Evolutionary conservation across 2,113 vertebrate genomes (phyloP), one percentile per base, ranked within the genome.

Genomic region (Cyrtonyx montezumae): DNA sequence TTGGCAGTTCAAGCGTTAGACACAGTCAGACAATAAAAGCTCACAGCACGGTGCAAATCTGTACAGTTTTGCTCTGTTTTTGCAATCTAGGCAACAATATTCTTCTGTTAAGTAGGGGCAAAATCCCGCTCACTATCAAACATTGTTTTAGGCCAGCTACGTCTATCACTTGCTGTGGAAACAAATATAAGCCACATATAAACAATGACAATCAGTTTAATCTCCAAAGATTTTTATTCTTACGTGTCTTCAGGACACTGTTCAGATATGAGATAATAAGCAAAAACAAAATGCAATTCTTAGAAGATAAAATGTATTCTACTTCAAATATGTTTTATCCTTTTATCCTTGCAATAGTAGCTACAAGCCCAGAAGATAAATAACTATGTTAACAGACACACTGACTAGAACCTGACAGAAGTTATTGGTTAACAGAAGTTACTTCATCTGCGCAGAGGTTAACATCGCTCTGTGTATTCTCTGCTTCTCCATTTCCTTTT

Each of bases 1-100:
- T 95, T 96, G 94, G 62, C 91, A 94, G 79, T 46, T 75, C 43
- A 62, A 12, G 46, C 40, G 66, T 82, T 90, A 88, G 55, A 79
- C 55, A 6, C 91, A 96, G 91, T 91, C 69, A 94, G 90, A 90
- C 62, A 96, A 94, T 95, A 91, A 96, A 94, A 90, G 56, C 67
- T 84, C 88, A 91, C 95, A 96, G 93, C 53, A 42, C 43, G 93
- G 67, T 87, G 67, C 19, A 2, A 46, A 63, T 86, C 70, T 73
- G 48, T 69, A 21, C 28, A 81, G 56, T 73, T 93, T 79, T 90
- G 16, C 37, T 71, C 19, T 20, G 20, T 4, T 94, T 87, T 91
- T 90, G 75, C 77, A 80, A 65, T 77, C 36, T 40, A 55, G n/a
- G 46, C 73, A 92, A 84, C 30, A 79, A 66, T 53, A 80, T n/a